phyloP scores from a whole-genome alignment of 2,888 invertebrate species.

The Archaeoteleia sp. region DNA sequence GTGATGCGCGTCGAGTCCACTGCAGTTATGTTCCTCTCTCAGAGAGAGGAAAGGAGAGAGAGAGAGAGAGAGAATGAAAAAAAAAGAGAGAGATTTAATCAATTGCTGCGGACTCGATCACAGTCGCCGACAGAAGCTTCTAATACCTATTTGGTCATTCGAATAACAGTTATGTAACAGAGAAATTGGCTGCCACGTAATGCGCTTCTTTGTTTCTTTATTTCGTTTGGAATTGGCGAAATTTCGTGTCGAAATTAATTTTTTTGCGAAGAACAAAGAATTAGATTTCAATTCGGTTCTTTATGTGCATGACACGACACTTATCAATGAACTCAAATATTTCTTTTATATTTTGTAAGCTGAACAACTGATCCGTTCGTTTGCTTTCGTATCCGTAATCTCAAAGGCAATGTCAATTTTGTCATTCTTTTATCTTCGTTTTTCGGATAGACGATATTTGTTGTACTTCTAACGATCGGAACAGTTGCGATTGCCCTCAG shows the following conservation, averaged over 20 bases:
- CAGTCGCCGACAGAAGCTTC: conserved; percentile 33
- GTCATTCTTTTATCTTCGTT: not conserved
- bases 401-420: no score
- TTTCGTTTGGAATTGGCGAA: no score
- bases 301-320: not conserved
- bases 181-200: conserved; percentile 39
- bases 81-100: no score
- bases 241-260: not conserved
- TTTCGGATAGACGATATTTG: not conserved
- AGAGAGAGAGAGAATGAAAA: no score
- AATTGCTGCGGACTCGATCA: conserved; percentile 29
- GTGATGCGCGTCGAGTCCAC: conserved; percentile 25
- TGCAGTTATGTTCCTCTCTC: conserved; percentile 21
- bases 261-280: not conserved
- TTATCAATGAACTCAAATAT: not conserved
- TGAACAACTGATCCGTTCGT: conserved; percentile 26
- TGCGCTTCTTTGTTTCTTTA: conserved; percentile 35
- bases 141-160: conserved; percentile 17
- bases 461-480: conserved; percentile 15
- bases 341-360: conserved; percentile 20
- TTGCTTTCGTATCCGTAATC: no score
- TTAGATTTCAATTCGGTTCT: not conserved
- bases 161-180: conserved; percentile 23
- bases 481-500: conserved; percentile 27
- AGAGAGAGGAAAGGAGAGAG: not conserved